A percentile compares a stretch with the other conserved stretches of the same genome.
phyloP scores from a whole-genome alignment of 2,797 vertebrate genomes.

The Sebastes ruberrimus region DNA sequence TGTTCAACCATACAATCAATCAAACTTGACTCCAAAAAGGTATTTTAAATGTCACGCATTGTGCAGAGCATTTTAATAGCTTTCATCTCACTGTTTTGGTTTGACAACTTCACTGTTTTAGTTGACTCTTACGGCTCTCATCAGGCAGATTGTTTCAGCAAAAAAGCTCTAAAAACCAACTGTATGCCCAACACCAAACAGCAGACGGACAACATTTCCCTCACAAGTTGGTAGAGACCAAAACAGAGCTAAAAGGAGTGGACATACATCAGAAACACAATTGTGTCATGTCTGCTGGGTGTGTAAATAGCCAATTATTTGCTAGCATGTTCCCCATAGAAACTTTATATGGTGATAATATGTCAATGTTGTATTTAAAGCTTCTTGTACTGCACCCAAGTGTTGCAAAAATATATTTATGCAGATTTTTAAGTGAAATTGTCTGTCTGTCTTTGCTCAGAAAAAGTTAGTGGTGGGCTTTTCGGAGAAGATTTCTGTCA shows the following conservation, averaged over 20 bases:
- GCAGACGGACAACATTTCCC: background rate
- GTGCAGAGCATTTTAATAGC: background rate
- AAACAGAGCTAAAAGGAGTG: background rate
- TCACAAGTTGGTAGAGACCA: background rate
- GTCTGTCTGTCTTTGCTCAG: conserved; percentile 52
- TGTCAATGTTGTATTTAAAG: background rate
- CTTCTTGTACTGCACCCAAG: background rate
- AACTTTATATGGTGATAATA: background rate
- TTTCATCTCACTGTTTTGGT: background rate
- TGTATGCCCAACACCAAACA: background rate
- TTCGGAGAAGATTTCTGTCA: conserved; percentile 65
- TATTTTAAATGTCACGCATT: conserved; percentile 33
- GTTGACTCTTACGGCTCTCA: background rate
- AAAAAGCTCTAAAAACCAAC: background rate
- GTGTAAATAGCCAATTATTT: background rate
- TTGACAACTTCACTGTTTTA: background rate
- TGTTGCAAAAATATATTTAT: background rate
- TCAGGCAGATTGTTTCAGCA: background rate
- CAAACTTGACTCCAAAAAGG: conserved; percentile 80
- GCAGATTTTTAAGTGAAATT: background rate
- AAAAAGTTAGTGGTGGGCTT: conserved; percentile 81
- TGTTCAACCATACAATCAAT: conserved; percentile 72
- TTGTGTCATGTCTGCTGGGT: background rate
- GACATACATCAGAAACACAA: background rate
- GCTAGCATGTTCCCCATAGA: background rate